Evolutionary conservation across 2,113 vertebrate genomes (phyloP).

Genomic region (Rhynchomys soricoides): DNA sequence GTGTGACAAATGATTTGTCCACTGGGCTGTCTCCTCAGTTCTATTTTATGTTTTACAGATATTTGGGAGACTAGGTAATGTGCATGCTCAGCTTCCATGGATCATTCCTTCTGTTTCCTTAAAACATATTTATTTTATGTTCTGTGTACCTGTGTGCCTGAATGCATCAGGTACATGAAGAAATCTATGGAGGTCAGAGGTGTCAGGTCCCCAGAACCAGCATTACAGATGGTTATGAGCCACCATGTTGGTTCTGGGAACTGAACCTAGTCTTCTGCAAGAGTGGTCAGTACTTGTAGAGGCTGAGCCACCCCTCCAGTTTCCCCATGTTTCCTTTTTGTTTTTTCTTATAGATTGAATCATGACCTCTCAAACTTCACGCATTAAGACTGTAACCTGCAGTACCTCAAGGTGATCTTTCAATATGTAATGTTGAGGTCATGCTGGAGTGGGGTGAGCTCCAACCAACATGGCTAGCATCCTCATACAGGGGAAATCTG

Average conservation of each 20-base stretch:
- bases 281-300: neutral
- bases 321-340: neutral
- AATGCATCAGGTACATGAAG: neutral
- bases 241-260: neutral
- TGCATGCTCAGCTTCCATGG: neutral
- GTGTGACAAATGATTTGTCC: neutral
- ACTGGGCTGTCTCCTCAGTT: neutral
- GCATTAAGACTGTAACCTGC: neutral
- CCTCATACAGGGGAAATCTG: neutral
- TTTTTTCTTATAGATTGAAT: neutral
- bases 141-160: neutral
- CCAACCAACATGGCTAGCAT: neutral
- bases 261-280: neutral
- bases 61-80: neutral
- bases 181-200: too few species aligned
- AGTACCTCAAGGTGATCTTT: neutral
- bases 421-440: neutral
- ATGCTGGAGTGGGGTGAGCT: neutral
- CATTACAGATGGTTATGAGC: neutral
- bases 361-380: neutral
- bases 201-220: neutral
- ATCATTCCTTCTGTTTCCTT: neutral
- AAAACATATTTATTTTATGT: neutral
- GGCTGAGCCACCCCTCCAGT: neutral
- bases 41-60: neutral